Base-by-base conservation (phyloP, 2,797 vertebrate genomes). In the Helostoma temminkii region DNA sequence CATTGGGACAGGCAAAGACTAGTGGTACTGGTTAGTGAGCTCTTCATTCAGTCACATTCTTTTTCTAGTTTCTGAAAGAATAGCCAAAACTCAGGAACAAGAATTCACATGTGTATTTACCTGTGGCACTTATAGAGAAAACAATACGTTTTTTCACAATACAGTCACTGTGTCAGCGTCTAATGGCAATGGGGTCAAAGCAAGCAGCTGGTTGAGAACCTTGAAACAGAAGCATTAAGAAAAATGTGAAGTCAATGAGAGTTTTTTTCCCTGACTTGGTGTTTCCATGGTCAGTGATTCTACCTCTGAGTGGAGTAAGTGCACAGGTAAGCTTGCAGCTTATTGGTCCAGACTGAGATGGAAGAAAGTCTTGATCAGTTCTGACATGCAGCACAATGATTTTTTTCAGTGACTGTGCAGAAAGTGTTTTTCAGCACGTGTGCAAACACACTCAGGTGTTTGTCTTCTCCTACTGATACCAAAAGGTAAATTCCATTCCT, bases 291-390 rank as follows among this genome's bases (percentile, higher is more conserved):
- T 71, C 6, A n/a, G 81, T 85, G 88, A 88, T 68, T 89, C 83
- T 73, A 65, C 36, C 80, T 54, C 73, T 67, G 78, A 84, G 82
- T 73, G 63, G 74, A 88, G 88, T 91, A 88, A 90, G 88, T 90
- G 91, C 89, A 88, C 84, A 90, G 90, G 88, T 92, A 90, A 92
- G 90, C 86, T 78, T 52, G 59, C 63, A 58, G 65, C 52, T 84
- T 84, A 93, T 90, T 83, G 90, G 78, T 73, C 82, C 59, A 65
- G 91, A 91, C 89, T 73, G 76, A 90, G 92, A 93, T 88, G 72
- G 90, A 90, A 57, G 80, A 88, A 77, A 66, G 63, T 78, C 80
- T 82, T 74, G 67, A 92, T 89, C 36, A 52, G 67, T 69, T 81
- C 71, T 82, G 92, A 91, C 85, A 8, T 63, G 74, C 28, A 72